A percentile compares a stretch with the other conserved stretches of the same genome.
phyloP scores from a whole-genome alignment of 2,113 vertebrate species.

The Clinocottus analis region DNA sequence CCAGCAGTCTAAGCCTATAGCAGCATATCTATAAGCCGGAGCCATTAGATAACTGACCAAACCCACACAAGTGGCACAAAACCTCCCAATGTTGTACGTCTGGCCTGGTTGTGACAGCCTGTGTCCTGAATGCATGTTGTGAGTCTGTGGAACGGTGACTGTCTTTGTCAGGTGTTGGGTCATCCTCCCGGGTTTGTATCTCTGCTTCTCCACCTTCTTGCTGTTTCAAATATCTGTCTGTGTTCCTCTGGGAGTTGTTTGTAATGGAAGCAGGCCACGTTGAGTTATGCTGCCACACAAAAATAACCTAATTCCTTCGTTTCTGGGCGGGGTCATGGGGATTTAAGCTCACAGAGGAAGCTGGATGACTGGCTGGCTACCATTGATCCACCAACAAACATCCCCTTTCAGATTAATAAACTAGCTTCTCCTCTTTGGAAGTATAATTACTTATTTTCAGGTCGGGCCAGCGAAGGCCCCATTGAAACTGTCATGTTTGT shows the following conservation, averaged over 20 bases:
- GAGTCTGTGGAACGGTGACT: too few relatives aligned
- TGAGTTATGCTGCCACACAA: constrained; percentile 25
- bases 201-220: not conserved
- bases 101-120: not conserved
- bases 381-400: not conserved
- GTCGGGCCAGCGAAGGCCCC: not conserved
- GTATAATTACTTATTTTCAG: constrained; percentile 31
- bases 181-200: not conserved
- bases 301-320: constrained; percentile 33
- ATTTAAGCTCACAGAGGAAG: not conserved
- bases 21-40: too few relatives aligned
- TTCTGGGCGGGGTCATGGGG: not conserved
- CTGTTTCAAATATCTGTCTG: not conserved
- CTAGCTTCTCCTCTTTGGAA: not conserved
- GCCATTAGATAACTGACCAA: not conserved
- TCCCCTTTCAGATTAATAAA: constrained; percentile 32
- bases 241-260: constrained; percentile 9
- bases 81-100: too few relatives aligned
- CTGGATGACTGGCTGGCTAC: not conserved
- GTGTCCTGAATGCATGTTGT: not conserved
- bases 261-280: constrained; percentile 34
- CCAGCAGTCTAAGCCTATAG: too few relatives aligned
- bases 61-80: not conserved
- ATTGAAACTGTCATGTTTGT: too few relatives aligned
- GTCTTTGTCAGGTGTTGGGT: not conserved